Evolutionary conservation across 2,888 invertebrate genomes (phyloP), one percentile per base, ranked within the genome.

Genomic region (Leptinotarsa juncta): DNA sequence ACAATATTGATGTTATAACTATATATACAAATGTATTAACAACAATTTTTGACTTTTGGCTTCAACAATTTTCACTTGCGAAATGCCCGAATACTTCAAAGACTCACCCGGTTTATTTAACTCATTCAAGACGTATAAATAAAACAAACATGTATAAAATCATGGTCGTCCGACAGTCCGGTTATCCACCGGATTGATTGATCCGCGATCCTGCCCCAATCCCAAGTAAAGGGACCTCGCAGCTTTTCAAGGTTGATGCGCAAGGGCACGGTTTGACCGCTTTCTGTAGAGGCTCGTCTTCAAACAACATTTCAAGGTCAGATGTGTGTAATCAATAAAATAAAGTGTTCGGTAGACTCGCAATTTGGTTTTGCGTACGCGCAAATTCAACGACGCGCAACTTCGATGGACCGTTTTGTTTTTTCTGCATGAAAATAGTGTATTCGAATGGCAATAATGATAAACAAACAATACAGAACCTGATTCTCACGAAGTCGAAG

Each of bases 191-290:
- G 15, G 53, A 75, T 71, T 60, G 55, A 73, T 73, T 65, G n/a
- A 48, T 14, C 50, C 14, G 20, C 51, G 48, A 49, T 53, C 14
- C 12, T 67, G 70, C 55, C 65, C 62, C 53, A 66, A 62, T 66
- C 57, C 68, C 70, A 71, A 74, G 73, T 74, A 66, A 70, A 74
- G 75, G 78, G 75, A 32, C 51, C 42, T 26, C 62, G 65, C 73
- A 48, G 75, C 77, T 71, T 79, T 82, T 86, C 85, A 86, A 85
- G 86, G 85, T 86, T 83, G 82, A 70, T 82, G 85, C 85, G 85
- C 86, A 86, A 85, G 85, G 84, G 84, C 83, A 82, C 72, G 76
- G 77, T 82, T 82, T 80, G 81, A 81, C 82, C 81, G 82, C 79
- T 80, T 81, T 81, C 83, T 78, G 72, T 74, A 70, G 76, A 78